These are phyloP conservation scores for Bombus fervidus DNA, from an alignment of 1,140 invertebrate species.

Conservation along the genomic window DNA sequence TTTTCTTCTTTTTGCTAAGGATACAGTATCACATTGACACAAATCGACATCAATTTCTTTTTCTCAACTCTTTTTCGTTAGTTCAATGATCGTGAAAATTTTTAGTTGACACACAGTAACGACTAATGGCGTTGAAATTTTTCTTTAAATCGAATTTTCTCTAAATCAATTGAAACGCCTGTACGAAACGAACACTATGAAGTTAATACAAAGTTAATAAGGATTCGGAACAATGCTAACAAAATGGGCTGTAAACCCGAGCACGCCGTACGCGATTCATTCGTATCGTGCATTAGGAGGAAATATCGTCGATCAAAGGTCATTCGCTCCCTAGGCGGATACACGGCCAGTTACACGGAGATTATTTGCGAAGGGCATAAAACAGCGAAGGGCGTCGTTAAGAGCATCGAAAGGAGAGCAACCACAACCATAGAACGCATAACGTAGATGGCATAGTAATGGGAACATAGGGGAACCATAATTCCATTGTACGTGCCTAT, in stretches of 20 bases:
- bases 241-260: not conserved
- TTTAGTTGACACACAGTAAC: too few species aligned
- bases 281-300: slow-evolving; percentile 32
- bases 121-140: too few species aligned
- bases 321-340: slow-evolving; percentile 23
- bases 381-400: slow-evolving; percentile 27
- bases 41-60: too few species aligned
- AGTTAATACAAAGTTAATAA: too few species aligned
- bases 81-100: too few species aligned
- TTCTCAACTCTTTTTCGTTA: too few species aligned
- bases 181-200: not conserved
- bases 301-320: slow-evolving; percentile 42
- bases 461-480: slow-evolving; percentile 73
- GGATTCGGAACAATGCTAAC: not conserved
- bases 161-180: not conserved
- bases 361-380: slow-evolving; percentile 58
- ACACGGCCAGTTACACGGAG: slow-evolving; percentile 35
- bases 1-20: too few species aligned
- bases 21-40: too few species aligned
- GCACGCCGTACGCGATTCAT: not conserved
- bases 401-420: slow-evolving; percentile 8
- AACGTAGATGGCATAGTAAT: slow-evolving; percentile 70
- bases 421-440: slow-evolving; percentile 12
- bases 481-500: slow-evolving; percentile 73
- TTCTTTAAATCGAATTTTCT: too few species aligned